These are phyloP conservation scores for Dendrolimus punctatus DNA, from an alignment of 1,140 invertebrate species.

Conservation along the genomic window DNA sequence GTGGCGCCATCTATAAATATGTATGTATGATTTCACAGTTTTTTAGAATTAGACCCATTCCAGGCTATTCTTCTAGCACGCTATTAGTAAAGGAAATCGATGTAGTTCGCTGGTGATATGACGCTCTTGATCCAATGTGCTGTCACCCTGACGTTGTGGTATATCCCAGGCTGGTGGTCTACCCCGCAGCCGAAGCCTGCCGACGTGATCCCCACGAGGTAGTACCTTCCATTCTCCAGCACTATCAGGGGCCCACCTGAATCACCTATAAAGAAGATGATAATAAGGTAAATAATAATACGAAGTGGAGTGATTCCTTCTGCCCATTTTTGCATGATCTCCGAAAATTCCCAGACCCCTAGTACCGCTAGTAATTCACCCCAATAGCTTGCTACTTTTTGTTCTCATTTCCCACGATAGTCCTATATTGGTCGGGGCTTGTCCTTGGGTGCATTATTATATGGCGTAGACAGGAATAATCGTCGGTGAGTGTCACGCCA, in stretches of 20 bases:
- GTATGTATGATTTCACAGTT: too few relatives aligned
- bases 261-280: constrained; percentile 74
- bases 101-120: constrained; percentile 47
- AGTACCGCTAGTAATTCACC: too few relatives aligned
- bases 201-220: constrained; percentile 87
- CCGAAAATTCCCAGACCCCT: background rate
- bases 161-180: constrained; percentile 89
- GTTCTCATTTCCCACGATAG: too few relatives aligned
- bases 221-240: constrained; percentile 77
- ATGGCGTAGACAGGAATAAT: too few relatives aligned
- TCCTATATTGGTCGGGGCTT: too few relatives aligned
- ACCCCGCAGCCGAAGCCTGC: constrained; percentile 90
- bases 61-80: too few relatives aligned
- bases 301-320: background rate
- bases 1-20: too few relatives aligned
- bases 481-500: too few relatives aligned
- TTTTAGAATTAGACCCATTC: too few relatives aligned
- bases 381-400: too few relatives aligned
- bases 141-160: constrained; percentile 83
- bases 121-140: constrained; percentile 79
- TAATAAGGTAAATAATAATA: constrained; percentile 4
- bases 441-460: too few relatives aligned
- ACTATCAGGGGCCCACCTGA: constrained; percentile 88
- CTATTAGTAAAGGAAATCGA: constrained; percentile 15
- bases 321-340: background rate